These are phyloP conservation scores for Drosophila lutescens DNA, from an alignment of 2,888 invertebrate genomes.

Conservation along the genomic window DNA sequence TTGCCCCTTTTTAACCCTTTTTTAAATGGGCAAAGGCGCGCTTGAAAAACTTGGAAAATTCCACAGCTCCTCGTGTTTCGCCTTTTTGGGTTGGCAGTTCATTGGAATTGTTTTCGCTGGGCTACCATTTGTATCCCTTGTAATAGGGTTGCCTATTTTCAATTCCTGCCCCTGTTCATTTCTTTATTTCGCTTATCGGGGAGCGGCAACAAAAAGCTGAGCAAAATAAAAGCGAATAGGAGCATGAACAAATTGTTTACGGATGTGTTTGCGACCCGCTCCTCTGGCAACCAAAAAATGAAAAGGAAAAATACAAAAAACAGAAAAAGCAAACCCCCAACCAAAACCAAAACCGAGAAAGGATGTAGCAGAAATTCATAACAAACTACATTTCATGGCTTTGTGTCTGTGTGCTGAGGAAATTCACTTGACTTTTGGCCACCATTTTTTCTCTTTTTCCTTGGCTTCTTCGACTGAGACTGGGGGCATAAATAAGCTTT, in stretches of 20 bases:
- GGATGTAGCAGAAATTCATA: conserved; percentile 75
- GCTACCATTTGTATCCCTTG: conserved; percentile 24
- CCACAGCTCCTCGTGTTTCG: conserved; percentile 25
- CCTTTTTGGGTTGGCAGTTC: conserved; percentile 38
- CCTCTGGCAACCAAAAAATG: conserved; percentile 38
- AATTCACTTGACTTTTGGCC: conserved; percentile 78
- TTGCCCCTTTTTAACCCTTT: conserved; percentile 45
- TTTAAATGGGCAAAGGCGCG: conserved; percentile 23
- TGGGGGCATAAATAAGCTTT: conserved; percentile 67
- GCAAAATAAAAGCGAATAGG: conserved; percentile 55
- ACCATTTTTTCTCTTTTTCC: conserved; percentile 57
- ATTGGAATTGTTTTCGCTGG: conserved; percentile 42
- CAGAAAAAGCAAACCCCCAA: conserved; percentile 27
- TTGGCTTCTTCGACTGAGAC: conserved; percentile 34
- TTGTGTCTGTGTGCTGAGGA: conserved; percentile 57
- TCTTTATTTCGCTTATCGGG: conserved; percentile 75
- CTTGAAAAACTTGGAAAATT: conserved; percentile 32
- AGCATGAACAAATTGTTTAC: conserved; percentile 78
- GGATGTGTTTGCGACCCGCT: conserved; percentile 76
- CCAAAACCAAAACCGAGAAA: conserved; percentile 47
- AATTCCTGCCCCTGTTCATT: conserved; percentile 59
- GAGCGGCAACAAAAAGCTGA: conserved; percentile 22
- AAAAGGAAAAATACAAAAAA: conserved; percentile 1
- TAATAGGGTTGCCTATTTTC: conserved; percentile 55
- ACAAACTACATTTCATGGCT: conserved; percentile 77